A percentile compares a stretch with the other conserved stretches of the same genome.
Conservation (phyloP, 2,888 invertebrate species). For the Allacma fusca region DNA sequence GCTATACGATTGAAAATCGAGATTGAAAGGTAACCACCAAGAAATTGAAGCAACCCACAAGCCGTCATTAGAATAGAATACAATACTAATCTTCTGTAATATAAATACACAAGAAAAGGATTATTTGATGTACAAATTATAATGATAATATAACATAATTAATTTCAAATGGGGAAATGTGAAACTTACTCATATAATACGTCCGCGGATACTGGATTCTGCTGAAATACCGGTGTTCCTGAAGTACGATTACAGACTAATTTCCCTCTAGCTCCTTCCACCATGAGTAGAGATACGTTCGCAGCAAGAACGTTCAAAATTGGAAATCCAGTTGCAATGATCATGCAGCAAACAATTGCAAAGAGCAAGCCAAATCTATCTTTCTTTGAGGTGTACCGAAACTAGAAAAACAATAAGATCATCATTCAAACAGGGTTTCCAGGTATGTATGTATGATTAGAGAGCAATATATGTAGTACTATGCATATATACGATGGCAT, state of each 20-base stretch:
- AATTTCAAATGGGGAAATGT: too few species aligned
- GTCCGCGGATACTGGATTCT: not conserved
- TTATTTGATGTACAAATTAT: not conserved
- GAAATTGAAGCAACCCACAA: conserved; percentile 71
- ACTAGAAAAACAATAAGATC: conserved; percentile 66
- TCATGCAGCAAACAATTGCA: conserved; percentile 70
- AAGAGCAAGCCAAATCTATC: conserved; percentile 71
- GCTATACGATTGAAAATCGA: conserved; percentile 76
- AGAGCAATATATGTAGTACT: too few species aligned
- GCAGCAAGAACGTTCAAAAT: conserved; percentile 75
- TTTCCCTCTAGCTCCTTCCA: conserved; percentile 66
- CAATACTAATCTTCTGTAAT: conserved; percentile 61
- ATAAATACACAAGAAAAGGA: not conserved
- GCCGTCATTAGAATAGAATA: conserved; percentile 64
- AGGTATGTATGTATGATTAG: too few species aligned
- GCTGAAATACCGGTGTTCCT: not conserved
- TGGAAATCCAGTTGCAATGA: conserved; percentile 73
- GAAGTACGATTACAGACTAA: not conserved
- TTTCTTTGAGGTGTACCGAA: conserved; percentile 70
- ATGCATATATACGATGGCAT: too few species aligned
- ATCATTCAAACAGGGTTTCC: too few species aligned
- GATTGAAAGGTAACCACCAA: conserved; percentile 73
- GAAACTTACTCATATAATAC: not conserved
- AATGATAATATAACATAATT: too few species aligned
- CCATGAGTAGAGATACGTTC: conserved; percentile 74